A percentile compares a stretch with the other conserved stretches of the same genome.
Conservation (phyloP, 92 coral and sea anemone genomes). For the Actinostola sp. region DNA sequence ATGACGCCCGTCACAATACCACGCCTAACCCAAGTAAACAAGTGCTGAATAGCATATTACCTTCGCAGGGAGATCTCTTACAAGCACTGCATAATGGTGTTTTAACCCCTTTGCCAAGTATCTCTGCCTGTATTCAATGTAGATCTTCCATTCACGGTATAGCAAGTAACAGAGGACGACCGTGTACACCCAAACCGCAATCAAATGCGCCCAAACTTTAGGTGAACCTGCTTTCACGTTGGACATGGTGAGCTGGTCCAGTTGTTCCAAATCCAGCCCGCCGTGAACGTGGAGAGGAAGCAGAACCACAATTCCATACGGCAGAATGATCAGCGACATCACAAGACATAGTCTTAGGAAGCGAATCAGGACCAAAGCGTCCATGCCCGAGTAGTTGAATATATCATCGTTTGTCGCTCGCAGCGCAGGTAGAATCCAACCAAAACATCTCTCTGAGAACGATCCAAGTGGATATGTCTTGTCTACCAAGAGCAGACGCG, state of each 20-base stretch:
- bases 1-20: neutral
- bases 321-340: constrained; percentile 77
- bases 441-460: constrained; percentile 79
- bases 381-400: constrained; percentile 84
- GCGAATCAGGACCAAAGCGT: constrained; percentile 86
- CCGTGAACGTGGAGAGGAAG: constrained; percentile 86
- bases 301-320: constrained; percentile 84
- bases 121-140: constrained; percentile 79
- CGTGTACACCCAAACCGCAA: constrained; percentile 88
- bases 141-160: constrained; percentile 81
- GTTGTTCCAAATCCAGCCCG: constrained; percentile 40
- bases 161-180: constrained; percentile 76
- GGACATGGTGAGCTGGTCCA: constrained; percentile 77
- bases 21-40: constrained; percentile 3
- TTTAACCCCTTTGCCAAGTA: constrained; percentile 70
- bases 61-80: constrained; percentile 88
- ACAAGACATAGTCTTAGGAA: constrained; percentile 75
- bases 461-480: constrained; percentile 74
- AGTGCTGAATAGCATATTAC: constrained; percentile 35
- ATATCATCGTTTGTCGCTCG: constrained; percentile 86
- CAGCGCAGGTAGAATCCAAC: constrained; percentile 89
- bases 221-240: constrained; percentile 60
- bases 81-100: constrained; percentile 80
- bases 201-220: constrained; percentile 87
- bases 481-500: constrained; percentile 82